Percentiles rank a stretch among this genome's conserved stretches.
phyloP scores from a whole-genome alignment of 2,113 vertebrate genomes.

The Corythaixoides concolor region DNA sequence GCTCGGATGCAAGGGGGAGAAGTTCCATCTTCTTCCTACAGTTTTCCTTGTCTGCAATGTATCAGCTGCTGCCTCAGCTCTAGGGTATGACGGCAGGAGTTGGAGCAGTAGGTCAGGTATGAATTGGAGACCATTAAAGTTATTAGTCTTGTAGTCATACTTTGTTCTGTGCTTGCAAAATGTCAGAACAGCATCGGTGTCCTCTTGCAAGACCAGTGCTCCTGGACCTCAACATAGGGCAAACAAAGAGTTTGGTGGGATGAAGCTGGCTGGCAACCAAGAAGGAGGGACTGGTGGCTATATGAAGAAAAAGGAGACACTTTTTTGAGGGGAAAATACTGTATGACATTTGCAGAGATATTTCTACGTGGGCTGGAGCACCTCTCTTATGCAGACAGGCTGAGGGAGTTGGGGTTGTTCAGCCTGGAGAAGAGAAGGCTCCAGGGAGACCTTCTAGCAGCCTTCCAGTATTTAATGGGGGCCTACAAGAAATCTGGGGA shows the following conservation, averaged over 20 bases:
- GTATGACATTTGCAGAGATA: not conserved
- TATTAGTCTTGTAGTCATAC: not conserved
- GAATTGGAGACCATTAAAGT: not conserved
- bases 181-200: not conserved
- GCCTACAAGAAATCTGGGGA: no score
- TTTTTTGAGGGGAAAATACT: not conserved
- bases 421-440: no score
- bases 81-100: not conserved
- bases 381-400: no score
- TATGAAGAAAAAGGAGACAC: not conserved
- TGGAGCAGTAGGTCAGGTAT: not conserved
- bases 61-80: not conserved
- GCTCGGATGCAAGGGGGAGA: not conserved
- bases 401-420: no score
- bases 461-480: no score
- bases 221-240: accelerated
- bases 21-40: not conserved
- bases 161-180: not conserved
- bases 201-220: not conserved
- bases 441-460: no score
- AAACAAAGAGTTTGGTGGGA: not conserved
- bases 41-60: not conserved
- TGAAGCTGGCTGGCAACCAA: not conserved
- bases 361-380: not conserved
- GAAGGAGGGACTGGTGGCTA: not conserved